Evolutionary conservation across 2,888 invertebrate species (phyloP).

Genomic region (Drosophila macrospina): DNA sequence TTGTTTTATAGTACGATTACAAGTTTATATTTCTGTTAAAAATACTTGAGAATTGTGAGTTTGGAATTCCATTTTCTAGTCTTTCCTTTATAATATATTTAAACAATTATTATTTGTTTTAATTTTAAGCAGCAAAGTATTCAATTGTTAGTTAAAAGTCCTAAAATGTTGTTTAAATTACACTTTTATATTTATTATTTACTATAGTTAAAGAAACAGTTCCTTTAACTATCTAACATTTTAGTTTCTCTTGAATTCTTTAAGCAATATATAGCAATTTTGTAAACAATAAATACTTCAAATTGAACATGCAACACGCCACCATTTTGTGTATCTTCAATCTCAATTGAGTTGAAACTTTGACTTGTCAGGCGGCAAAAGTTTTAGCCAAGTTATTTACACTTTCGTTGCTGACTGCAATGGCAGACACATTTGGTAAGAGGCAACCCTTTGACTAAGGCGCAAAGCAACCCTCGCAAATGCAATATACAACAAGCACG

Average conservation of each 20-base stretch:
- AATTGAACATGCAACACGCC: not conserved
- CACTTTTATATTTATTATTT: not conserved
- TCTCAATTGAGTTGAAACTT: slow-evolving; percentile 2
- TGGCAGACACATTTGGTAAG: slow-evolving; percentile 13
- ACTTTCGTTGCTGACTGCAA: slow-evolving; percentile 20
- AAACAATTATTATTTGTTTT: not conserved
- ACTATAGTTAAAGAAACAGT: not conserved
- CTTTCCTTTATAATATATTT: not conserved
- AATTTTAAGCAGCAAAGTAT: not conserved
- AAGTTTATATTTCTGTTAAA: not conserved
- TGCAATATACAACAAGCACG: slow-evolving; percentile 53
- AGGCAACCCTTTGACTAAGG: slow-evolving; percentile 31
- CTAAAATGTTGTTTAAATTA: not conserved
- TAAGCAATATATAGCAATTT: not conserved
- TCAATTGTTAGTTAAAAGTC: not conserved
- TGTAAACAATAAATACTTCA: not conserved
- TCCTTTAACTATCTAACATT: too few species aligned
- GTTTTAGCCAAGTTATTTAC: slow-evolving; percentile 20
- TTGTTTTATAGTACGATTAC: not conserved
- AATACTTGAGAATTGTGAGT: not conserved
- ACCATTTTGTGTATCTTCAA: not conserved
- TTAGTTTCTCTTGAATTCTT: too few species aligned
- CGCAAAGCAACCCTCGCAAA: slow-evolving; percentile 53
- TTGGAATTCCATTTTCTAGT: not conserved
- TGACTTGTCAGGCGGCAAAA: slow-evolving; percentile 30